Evolutionary conservation across 1,140 invertebrate genomes (phyloP).

Genomic region (Trachelipus rathkii): DNA sequence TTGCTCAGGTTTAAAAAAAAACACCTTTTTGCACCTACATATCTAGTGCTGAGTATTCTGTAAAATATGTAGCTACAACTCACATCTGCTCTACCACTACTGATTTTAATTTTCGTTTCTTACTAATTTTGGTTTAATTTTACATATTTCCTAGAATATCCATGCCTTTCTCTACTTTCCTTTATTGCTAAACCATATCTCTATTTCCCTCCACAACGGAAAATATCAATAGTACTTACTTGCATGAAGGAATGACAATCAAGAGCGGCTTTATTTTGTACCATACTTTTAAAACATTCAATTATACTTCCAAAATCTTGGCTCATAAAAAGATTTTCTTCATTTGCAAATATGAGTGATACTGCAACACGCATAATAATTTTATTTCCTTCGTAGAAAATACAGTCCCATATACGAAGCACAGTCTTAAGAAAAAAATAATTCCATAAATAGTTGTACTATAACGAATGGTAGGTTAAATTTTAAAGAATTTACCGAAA

Average conservation of each 20-base stretch:
- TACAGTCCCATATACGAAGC: constrained; percentile 86
- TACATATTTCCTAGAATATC: too few relatives aligned
- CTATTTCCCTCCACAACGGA: too few relatives aligned
- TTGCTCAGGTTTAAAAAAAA: too few relatives aligned
- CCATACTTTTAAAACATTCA: constrained; percentile 71
- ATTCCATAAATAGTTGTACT: neutral
- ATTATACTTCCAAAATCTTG: constrained; percentile 69
- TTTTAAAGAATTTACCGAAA: neutral
- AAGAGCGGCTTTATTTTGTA: constrained; percentile 64
- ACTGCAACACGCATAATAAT: constrained; percentile 79
- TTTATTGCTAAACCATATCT: too few relatives aligned
- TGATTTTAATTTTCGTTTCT: too few relatives aligned
- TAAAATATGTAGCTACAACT: too few relatives aligned
- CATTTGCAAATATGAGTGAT: constrained; percentile 71
- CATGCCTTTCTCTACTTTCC: too few relatives aligned
- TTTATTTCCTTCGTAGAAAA: constrained; percentile 90
- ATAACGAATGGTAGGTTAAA: too few relatives aligned
- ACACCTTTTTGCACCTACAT: too few relatives aligned
- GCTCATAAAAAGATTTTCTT: constrained; percentile 64
- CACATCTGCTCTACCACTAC: too few relatives aligned
- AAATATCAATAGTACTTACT: constrained; percentile 53
- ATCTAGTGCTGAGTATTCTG: too few relatives aligned
- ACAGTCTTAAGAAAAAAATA: constrained; percentile 65
- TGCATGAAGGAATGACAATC: constrained; percentile 81
- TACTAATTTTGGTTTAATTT: too few relatives aligned